A percentile compares a stretch with the other conserved stretches of the same genome.
phyloP scores from a whole-genome alignment of 2,888 invertebrate genomes.

The Drosophila conformis region DNA sequence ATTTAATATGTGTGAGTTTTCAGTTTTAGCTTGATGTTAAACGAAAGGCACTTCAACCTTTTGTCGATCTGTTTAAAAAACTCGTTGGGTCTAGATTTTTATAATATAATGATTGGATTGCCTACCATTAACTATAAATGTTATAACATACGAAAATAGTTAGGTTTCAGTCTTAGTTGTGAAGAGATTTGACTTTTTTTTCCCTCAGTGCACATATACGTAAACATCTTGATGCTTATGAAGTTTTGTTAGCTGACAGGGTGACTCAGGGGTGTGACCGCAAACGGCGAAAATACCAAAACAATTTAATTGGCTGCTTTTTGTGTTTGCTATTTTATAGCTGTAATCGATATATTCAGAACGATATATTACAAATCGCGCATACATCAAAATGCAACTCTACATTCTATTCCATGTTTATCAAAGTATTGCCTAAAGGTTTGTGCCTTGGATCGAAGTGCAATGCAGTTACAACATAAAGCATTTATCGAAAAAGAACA shows the following conservation, averaged over 20 bases:
- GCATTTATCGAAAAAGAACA: background rate
- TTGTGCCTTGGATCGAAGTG: background rate
- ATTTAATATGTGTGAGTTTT: too few relatives aligned
- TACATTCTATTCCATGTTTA: background rate
- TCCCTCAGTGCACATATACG: conserved; percentile 6
- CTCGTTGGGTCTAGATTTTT: too few relatives aligned
- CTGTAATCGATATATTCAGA: background rate
- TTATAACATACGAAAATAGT: too few relatives aligned
- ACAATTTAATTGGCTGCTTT: background rate
- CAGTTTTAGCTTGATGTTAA: too few relatives aligned
- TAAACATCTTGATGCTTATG: background rate
- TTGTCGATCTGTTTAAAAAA: too few relatives aligned
- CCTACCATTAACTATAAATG: too few relatives aligned
- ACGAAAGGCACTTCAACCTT: too few relatives aligned
- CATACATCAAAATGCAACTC: background rate
- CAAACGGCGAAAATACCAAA: background rate
- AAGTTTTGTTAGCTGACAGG: conserved; percentile 1
- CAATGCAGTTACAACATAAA: background rate
- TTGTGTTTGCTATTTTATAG: background rate
- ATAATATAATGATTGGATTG: too few relatives aligned
- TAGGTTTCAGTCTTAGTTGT: background rate
- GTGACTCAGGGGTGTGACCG: conserved; percentile 55
- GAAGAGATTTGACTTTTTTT: background rate
- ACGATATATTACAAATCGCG: background rate
- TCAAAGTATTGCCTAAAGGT: background rate